Evolutionary conservation across 2,797 vertebrate genomes (phyloP), one percentile per base, ranked within the genome.

Genomic region (Aeoliscus strigatus): DNA sequence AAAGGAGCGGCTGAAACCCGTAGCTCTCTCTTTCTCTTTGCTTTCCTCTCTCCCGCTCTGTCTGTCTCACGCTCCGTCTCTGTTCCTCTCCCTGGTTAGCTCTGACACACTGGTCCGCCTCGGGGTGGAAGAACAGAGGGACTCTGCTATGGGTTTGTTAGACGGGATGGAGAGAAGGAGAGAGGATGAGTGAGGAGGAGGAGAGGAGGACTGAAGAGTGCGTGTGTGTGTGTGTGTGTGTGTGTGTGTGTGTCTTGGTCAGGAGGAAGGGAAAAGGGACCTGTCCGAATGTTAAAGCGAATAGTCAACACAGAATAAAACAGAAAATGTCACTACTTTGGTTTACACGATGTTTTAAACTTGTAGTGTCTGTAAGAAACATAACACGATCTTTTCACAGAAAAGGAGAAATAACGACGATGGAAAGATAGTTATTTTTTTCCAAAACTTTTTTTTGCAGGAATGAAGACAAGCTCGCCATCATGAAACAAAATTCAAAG

Each of bases 61-160:
- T 83, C 73, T 73, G 68, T 66, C 60, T 34, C 70, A n/a, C 64
- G 60, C 71, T 73, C 64, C 82, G 66, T 80, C 75, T 86, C 82
- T 86, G 83, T 87, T 86, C 83, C 81, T 84, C 74, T 88, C 82
- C 77, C 77, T 86, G 85, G 81, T 89, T 87, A 82, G 78, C 83
- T 86, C 87, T 87, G 88, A 89, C 88, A 89, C 87, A 87, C 85
- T 88, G 86, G 80, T 83, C 85, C 87, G 88, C 88, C 89, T 87
- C 81, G 38, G 88, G 87, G 86, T 86, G 83, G 81, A 79, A 88
- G 84, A 89, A 89, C 89, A 89, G 86, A 87, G 83, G 84, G 83
- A 88, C 86, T 87, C 72, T 77, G 81, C 80, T 70, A 85, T 87
- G 85, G 82, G 86, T 85, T 86, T 84, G 82, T 87, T 86, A 86